These are phyloP conservation scores for Myotis brandtii DNA, from an alignment of 2,113 vertebrate species.

Conservation along the genomic window DNA sequence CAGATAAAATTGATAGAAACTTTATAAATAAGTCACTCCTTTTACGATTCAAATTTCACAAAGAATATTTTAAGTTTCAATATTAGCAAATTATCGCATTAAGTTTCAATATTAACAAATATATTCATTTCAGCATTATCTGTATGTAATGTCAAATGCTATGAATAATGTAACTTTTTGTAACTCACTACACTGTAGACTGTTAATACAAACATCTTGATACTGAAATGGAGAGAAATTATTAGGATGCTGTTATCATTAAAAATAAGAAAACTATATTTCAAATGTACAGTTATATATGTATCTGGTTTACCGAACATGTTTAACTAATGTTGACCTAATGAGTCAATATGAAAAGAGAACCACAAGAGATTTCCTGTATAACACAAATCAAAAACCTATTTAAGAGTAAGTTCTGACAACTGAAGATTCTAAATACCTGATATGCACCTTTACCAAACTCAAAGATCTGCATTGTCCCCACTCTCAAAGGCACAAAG, in stretches of 20 bases:
- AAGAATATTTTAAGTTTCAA: background rate
- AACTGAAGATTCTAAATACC: background rate
- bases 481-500: background rate
- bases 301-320: background rate
- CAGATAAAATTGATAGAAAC: background rate
- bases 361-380: background rate
- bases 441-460: background rate
- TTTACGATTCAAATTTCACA: background rate
- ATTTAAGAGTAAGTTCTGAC: background rate
- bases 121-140: background rate
- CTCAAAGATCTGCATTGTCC: background rate
- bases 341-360: background rate
- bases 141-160: constrained; percentile 20
- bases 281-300: background rate
- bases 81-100: background rate
- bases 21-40: background rate
- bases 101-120: constrained; percentile 15
- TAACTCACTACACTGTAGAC: background rate
- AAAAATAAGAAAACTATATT: background rate
- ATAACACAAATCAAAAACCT: background rate
- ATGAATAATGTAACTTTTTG: background rate
- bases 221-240: background rate
- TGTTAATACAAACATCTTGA: constrained; percentile 2
- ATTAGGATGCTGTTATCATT: background rate
- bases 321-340: background rate